phyloP scores from a whole-genome alignment of 1,140 invertebrate genomes.

The Drosophila tsacasi region DNA sequence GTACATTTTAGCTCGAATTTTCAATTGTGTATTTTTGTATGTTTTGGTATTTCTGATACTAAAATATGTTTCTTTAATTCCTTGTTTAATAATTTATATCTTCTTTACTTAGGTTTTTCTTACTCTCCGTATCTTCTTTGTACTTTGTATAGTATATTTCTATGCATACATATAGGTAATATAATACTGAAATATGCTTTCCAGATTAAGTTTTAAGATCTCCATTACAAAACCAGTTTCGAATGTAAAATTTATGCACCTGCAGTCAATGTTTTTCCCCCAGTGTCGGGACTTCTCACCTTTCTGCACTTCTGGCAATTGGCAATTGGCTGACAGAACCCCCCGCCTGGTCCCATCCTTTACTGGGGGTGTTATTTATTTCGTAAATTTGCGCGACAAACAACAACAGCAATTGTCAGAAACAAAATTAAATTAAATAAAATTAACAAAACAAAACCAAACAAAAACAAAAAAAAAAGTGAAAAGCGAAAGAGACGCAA shows the following conservation, averaged over 20 bases:
- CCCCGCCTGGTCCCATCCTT: not conserved
- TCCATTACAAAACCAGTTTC: not conserved
- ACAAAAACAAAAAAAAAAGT: slow-evolving; percentile 1
- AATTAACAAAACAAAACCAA: slow-evolving; percentile 26
- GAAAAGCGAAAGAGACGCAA: slow-evolving; percentile 54
- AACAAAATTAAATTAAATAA: slow-evolving; percentile 5
- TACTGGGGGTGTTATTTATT: slow-evolving; percentile 26
- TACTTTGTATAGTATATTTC: too few relatives aligned
- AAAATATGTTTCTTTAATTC: too few relatives aligned
- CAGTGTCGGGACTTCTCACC: slow-evolving; percentile 43
- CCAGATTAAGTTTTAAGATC: not conserved
- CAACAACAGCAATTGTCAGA: slow-evolving; percentile 28
- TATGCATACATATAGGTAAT: too few relatives aligned
- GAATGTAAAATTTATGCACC: not conserved
- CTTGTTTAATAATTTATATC: too few relatives aligned
- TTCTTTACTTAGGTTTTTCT: not conserved
- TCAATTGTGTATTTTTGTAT: not conserved
- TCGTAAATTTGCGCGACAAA: slow-evolving; percentile 40
- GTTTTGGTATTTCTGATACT: too few relatives aligned
- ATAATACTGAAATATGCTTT: too few relatives aligned
- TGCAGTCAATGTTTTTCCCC: not conserved
- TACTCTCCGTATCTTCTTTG: too few relatives aligned
- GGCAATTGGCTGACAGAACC: slow-evolving; percentile 12
- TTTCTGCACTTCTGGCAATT: slow-evolving; percentile 46
- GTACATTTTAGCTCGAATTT: too few relatives aligned